phyloP scores from a whole-genome alignment of 2,888 invertebrate genomes.

The Rhamphomyia laevipes region DNA sequence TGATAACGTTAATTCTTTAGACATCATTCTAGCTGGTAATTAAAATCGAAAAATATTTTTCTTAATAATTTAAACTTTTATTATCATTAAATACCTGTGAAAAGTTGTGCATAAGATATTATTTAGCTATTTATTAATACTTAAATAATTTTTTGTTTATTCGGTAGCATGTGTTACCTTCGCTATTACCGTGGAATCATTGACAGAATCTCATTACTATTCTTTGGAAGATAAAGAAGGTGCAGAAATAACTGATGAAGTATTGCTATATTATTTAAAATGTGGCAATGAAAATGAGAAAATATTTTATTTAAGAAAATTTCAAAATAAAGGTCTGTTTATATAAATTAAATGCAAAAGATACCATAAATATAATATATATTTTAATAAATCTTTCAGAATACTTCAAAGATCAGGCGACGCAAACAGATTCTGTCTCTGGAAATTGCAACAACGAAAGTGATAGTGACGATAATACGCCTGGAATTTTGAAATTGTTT shows the following conservation, averaged over 20 bases:
- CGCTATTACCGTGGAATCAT: background rate
- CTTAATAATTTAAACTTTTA: too few species aligned
- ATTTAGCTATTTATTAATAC: background rate
- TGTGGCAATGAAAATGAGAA: background rate
- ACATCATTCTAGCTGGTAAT: too few species aligned
- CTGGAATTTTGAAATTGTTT: background rate
- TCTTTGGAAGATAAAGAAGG: background rate
- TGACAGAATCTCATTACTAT: background rate
- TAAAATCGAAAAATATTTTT: too few species aligned
- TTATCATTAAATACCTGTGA: too few species aligned
- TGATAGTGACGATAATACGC: background rate
- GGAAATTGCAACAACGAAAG: background rate
- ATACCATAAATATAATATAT: too few species aligned
- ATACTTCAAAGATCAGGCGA: too few species aligned
- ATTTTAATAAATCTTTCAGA: too few species aligned
- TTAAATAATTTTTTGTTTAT: background rate
- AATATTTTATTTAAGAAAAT: background rate
- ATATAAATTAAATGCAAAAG: background rate
- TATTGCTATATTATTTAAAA: background rate
- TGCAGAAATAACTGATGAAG: background rate
- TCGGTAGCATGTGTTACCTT: background rate
- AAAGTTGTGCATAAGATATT: too few species aligned
- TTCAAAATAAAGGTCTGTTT: background rate
- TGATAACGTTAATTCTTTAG: too few species aligned
- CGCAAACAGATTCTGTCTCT: background rate